These are phyloP conservation scores for Actenoides lindsayi DNA, from an alignment of 2,113 vertebrate genomes.

Conservation along the genomic window DNA sequence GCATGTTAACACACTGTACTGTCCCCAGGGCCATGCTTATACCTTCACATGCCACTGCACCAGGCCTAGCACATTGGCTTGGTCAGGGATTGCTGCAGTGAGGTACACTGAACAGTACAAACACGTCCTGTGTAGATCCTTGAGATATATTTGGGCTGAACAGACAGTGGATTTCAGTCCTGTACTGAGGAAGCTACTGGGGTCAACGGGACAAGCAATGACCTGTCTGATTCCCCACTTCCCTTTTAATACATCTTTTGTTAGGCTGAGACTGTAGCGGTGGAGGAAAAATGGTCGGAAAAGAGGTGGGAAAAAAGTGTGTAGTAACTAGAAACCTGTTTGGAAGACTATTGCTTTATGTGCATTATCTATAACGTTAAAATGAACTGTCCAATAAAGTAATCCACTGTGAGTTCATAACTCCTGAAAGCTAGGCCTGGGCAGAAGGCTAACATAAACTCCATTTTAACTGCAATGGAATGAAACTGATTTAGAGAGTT, in stretches of 20 bases:
- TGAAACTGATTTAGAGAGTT: neutral
- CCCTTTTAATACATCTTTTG: neutral
- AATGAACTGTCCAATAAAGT: neutral
- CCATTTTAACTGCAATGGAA: neutral
- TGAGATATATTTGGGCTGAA: neutral
- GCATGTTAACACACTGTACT: fast-evolving
- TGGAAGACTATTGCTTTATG: neutral
- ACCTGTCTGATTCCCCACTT: neutral
- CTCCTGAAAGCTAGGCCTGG: neutral
- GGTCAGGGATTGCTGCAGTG: neutral
- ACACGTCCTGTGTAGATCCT: neutral
- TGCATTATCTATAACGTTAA: neutral
- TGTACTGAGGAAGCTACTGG: neutral
- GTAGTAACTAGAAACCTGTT: neutral
- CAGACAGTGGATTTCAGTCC: neutral
- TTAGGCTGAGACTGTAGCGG: neutral
- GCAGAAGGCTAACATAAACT: neutral
- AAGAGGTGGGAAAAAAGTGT: neutral
- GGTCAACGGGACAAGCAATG: neutral
- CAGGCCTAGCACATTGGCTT: neutral
- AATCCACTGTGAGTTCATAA: neutral
- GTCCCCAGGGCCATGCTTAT: neutral
- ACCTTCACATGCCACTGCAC: neutral
- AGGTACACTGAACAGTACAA: neutral
- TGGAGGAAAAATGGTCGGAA: neutral